Percentiles rank a stretch among this genome's conserved stretches.
These are phyloP conservation scores for Gallinago jamesoni DNA, from an alignment of 2,113 vertebrate species.

Conservation along the genomic window DNA sequence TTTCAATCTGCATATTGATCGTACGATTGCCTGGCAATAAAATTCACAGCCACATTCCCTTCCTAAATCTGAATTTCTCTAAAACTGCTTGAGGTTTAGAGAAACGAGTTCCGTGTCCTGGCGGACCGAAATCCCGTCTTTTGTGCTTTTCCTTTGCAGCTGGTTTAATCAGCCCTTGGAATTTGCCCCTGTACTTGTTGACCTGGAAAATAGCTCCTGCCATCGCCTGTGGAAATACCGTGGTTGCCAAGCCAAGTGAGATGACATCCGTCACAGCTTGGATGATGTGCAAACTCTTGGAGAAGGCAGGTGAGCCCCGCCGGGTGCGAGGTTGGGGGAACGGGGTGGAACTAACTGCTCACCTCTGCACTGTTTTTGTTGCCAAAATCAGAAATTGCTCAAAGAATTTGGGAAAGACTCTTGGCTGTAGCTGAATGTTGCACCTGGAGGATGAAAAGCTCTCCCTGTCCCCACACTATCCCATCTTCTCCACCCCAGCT, in stretches of 20 bases:
- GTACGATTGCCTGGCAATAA: background rate
- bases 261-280: slow-evolving; percentile 96
- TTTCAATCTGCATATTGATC: background rate
- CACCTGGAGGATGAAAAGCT: background rate
- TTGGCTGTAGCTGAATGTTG: background rate
- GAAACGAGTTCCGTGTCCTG: background rate
- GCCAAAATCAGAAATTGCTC: background rate
- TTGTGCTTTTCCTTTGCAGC: slow-evolving; percentile 67
- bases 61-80: background rate
- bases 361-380: background rate
- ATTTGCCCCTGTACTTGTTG: slow-evolving; percentile 92
- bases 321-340: too few species aligned
- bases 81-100: background rate
- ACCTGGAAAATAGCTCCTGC: slow-evolving; percentile 98
- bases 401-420: background rate
- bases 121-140: background rate
- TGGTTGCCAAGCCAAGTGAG: slow-evolving; percentile 97
- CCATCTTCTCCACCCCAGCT: background rate
- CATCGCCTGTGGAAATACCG: slow-evolving; percentile 90
- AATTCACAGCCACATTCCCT: background rate
- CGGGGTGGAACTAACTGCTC: background rate
- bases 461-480: background rate
- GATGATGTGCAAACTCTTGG: slow-evolving; percentile 94
- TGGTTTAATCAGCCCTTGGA: slow-evolving; percentile 97
- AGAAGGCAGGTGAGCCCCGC: slow-evolving; percentile 82